Conservation (phyloP, 2,797 vertebrate genomes). For the Columba guinea region DNA sequence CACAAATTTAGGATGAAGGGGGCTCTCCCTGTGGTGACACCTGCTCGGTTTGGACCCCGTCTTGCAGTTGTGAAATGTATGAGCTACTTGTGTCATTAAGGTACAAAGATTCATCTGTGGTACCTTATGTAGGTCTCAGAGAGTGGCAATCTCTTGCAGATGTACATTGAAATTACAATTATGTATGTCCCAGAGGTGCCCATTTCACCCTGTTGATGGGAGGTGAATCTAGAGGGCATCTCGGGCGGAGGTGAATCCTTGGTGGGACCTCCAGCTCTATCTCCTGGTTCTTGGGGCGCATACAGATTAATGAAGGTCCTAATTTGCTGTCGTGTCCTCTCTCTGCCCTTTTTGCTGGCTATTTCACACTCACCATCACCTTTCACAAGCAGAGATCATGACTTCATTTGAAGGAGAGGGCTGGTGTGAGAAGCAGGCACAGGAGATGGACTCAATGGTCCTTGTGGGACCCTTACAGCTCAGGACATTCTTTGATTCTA, state of each 20-base stretch:
- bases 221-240: neutral
- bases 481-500: too few species aligned
- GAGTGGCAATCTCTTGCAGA: neutral
- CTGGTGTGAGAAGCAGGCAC: neutral
- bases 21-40: neutral
- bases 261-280: neutral
- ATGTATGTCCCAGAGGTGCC: neutral
- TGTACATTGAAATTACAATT: fast-evolving
- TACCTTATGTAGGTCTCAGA: neutral
- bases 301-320: neutral
- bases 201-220: neutral
- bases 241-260: neutral
- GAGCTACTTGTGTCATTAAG: neutral
- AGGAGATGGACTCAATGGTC: too few species aligned
- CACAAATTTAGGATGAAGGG: neutral
- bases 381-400: neutral
- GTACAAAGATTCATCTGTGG: neutral
- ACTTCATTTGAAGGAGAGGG: neutral
- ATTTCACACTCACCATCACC: neutral
- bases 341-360: neutral
- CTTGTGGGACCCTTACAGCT: too few species aligned
- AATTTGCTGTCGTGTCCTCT: neutral
- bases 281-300: neutral
- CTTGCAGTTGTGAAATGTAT: neutral
- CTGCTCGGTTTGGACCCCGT: too few species aligned